These are phyloP conservation scores for Spatulosminthurus flaviceps DNA, from an alignment of 2,888 invertebrate genomes.

Conservation along the genomic window DNA sequence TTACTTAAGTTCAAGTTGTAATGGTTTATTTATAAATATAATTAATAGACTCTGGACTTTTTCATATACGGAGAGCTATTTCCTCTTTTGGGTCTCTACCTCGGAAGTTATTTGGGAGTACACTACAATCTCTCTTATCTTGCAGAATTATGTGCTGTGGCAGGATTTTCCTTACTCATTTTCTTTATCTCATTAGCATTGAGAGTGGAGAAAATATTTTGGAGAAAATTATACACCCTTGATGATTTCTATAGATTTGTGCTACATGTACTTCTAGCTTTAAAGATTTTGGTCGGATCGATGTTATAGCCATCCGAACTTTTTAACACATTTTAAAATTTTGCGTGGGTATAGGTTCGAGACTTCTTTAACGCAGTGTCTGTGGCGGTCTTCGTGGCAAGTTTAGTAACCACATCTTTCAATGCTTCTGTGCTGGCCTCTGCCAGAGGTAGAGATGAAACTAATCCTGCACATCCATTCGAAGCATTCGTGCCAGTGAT, in stretches of 20 bases:
- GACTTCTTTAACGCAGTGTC: conserved; percentile 13
- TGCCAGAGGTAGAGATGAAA: not conserved
- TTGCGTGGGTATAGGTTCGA: not conserved
- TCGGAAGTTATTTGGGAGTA: conserved; percentile 11
- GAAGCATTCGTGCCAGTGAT: not conserved
- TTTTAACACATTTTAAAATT: not conserved
- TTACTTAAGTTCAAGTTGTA: too few relatives aligned
- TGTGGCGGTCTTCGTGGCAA: conserved; percentile 11
- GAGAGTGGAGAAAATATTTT: conserved; percentile 33
- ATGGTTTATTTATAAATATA: too few relatives aligned
- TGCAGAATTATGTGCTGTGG: conserved; percentile 21
- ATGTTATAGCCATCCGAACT: not conserved
- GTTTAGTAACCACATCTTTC: not conserved
- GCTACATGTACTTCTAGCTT: conserved; percentile 31
- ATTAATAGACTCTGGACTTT: conserved; percentile 42
- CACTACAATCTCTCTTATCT: conserved; percentile 4
- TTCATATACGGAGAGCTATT: conserved; percentile 40
- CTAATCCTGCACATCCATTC: not conserved
- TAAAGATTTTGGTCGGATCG: not conserved
- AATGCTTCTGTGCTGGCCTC: not conserved
- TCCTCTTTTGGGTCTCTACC: conserved; percentile 24
- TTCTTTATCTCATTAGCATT: conserved; percentile 34
- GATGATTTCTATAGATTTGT: conserved; percentile 40
- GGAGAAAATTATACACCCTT: conserved; percentile 36
- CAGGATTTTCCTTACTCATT: conserved; percentile 22